Conservation (phyloP, 1,140 invertebrate genomes). For the Bombus picipes region DNA sequence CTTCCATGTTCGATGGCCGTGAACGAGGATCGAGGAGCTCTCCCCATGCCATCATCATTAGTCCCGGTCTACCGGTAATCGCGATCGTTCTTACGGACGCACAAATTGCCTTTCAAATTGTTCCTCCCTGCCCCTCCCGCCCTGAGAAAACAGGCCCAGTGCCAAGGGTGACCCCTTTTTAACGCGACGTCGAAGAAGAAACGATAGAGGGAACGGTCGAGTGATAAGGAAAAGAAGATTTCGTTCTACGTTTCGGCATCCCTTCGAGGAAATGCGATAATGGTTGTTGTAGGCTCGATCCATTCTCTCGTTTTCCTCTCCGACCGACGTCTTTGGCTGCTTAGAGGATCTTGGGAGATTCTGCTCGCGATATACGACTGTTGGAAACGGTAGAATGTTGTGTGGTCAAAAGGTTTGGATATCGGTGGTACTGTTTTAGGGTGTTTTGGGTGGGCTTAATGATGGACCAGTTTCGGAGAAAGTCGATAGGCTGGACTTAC, state of each 20-base stretch:
- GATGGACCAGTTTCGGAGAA: neutral
- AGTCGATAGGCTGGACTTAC: neutral
- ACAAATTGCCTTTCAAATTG: constrained; percentile 74
- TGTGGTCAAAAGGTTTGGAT: neutral
- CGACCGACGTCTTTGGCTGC: neutral
- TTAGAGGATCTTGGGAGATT: no score
- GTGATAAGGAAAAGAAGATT: constrained; percentile 51
- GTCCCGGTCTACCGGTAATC: constrained; percentile 69
- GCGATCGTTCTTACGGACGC: constrained; percentile 71
- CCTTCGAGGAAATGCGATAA: constrained; percentile 64
- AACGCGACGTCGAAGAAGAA: constrained; percentile 46
- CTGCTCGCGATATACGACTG: neutral
- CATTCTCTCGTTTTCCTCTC: constrained; percentile 50
- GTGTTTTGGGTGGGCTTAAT: neutral
- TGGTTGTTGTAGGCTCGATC: constrained; percentile 48
- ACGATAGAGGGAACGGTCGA: neutral
- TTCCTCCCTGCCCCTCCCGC: neutral
- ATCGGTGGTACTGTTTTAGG: neutral
- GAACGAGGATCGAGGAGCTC: constrained; percentile 32
- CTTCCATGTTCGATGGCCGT: constrained; percentile 52
- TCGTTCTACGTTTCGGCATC: constrained; percentile 38
- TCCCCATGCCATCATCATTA: constrained; percentile 69
- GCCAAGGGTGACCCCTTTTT: constrained; percentile 67
- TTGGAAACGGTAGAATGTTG: neutral
- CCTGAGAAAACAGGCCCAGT: constrained; percentile 63